phyloP scores from a whole-genome alignment of 2,113 vertebrate species.

The Amphilophus citrinellus region DNA sequence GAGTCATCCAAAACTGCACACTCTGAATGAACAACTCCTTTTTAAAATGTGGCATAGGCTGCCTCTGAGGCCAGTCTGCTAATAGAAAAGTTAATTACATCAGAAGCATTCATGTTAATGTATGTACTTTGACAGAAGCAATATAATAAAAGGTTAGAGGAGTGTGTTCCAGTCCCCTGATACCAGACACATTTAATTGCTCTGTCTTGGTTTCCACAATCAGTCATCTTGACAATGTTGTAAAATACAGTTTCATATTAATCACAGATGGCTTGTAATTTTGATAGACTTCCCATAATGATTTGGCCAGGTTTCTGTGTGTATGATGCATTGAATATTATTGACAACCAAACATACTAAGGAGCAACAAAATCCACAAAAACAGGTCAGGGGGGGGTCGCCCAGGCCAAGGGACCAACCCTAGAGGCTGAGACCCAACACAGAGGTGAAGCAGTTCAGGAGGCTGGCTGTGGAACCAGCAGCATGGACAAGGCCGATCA shows the following conservation, averaged over 20 bases:
- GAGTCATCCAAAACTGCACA: slow-evolving; percentile 63
- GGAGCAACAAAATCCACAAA: too few relatives aligned
- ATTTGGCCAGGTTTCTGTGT: neutral
- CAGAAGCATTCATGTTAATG: slow-evolving; percentile 77
- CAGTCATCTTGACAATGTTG: slow-evolving; percentile 63
- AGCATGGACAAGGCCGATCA: too few relatives aligned
- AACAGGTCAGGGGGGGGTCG: too few relatives aligned
- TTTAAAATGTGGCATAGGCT: slow-evolving; percentile 63
- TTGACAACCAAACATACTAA: too few relatives aligned
- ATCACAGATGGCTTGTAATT: slow-evolving; percentile 33
- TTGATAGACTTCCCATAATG: slow-evolving; percentile 21
- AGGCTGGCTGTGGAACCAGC: too few relatives aligned
- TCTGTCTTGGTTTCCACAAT: slow-evolving; percentile 63
- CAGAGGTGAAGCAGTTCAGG: too few relatives aligned
- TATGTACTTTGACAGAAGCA: slow-evolving; percentile 78
- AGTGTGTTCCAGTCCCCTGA: slow-evolving; percentile 70
- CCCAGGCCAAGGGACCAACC: too few relatives aligned
- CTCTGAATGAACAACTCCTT: slow-evolving; percentile 68
- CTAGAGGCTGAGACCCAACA: too few relatives aligned
- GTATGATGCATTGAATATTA: neutral
- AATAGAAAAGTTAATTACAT: slow-evolving; percentile 83
- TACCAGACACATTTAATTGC: slow-evolving; percentile 77
- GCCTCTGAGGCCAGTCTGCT: slow-evolving; percentile 76
- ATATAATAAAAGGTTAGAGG: slow-evolving; percentile 78
- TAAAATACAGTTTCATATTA: slow-evolving; percentile 59